These are phyloP conservation scores for Neopelma chrysocephalum DNA, from an alignment of 2,797 vertebrate species.

Conservation along the genomic window DNA sequence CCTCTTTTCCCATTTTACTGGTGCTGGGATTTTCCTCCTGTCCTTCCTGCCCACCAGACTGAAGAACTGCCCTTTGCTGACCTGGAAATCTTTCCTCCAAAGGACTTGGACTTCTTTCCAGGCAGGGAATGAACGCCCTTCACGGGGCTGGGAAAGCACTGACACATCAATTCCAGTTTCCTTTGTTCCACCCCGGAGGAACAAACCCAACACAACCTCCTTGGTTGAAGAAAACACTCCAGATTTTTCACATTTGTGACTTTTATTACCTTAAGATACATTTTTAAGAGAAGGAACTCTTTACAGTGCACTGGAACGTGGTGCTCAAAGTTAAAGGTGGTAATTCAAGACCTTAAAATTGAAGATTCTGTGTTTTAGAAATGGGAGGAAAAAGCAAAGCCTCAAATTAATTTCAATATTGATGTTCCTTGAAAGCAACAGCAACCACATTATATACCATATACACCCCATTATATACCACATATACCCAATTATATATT, in stretches of 20 bases:
- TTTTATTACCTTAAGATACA: background rate
- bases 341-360: background rate
- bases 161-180: rapidly evolving
- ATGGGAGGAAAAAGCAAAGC: background rate
- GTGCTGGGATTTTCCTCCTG: background rate
- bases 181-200: background rate
- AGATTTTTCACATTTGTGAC: background rate
- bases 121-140: background rate
- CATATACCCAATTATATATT: background rate
- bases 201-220: background rate
- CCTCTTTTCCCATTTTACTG: background rate
- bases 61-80: background rate
- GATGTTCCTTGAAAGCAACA: background rate
- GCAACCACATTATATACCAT: background rate
- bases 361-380: background rate
- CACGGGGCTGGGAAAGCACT: background rate
- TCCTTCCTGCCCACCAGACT: background rate
- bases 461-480: background rate
- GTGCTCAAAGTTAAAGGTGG: background rate
- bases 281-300: background rate
- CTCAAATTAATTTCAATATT: background rate
- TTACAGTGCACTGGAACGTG: background rate
- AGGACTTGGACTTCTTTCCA: background rate
- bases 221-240: background rate
- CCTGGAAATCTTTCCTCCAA: background rate